Evolutionary conservation across 2,888 invertebrate species (phyloP).

Genomic region (Eulithis testata): DNA sequence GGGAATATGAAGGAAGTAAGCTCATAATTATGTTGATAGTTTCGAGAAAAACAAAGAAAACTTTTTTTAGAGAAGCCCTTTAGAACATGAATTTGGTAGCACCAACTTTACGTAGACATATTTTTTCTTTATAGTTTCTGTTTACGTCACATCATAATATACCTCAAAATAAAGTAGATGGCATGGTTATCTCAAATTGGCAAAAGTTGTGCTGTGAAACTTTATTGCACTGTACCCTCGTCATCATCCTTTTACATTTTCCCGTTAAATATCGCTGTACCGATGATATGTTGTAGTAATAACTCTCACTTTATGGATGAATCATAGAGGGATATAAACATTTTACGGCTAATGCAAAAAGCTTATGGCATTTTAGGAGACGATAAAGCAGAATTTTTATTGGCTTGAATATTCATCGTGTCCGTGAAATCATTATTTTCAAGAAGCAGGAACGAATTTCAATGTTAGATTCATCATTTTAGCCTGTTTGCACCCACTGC

Average conservation of each 20-base stretch:
- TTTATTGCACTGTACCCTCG: slow-evolving; percentile 5
- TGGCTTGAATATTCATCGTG: background rate
- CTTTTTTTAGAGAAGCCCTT: too few species aligned
- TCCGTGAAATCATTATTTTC: too few species aligned
- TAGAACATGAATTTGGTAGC: too few species aligned
- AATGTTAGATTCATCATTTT: too few species aligned
- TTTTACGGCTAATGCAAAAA: slow-evolving; percentile 12
- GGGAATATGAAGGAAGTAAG: slow-evolving; percentile 48
- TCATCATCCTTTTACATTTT: background rate
- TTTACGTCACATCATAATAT: too few species aligned
- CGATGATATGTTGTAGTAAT: background rate
- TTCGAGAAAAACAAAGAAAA: too few species aligned
- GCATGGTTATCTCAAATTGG: background rate
- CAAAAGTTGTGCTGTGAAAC: slow-evolving; percentile 4
- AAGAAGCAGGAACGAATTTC: too few species aligned
- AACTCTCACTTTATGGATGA: slow-evolving; percentile 7
- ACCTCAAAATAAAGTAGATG: too few species aligned
- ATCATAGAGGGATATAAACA: slow-evolving; percentile 2
- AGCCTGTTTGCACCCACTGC: too few species aligned
- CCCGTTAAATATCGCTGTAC: background rate
- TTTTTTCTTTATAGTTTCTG: too few species aligned
- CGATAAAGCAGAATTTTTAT: slow-evolving; percentile 12
- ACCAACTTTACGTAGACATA: too few species aligned
- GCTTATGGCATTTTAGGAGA: slow-evolving; percentile 5
- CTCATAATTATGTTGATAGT: too few species aligned